Evolutionary conservation across 2,888 invertebrate species (phyloP).

Genomic region (Polydesmus complanatus): DNA sequence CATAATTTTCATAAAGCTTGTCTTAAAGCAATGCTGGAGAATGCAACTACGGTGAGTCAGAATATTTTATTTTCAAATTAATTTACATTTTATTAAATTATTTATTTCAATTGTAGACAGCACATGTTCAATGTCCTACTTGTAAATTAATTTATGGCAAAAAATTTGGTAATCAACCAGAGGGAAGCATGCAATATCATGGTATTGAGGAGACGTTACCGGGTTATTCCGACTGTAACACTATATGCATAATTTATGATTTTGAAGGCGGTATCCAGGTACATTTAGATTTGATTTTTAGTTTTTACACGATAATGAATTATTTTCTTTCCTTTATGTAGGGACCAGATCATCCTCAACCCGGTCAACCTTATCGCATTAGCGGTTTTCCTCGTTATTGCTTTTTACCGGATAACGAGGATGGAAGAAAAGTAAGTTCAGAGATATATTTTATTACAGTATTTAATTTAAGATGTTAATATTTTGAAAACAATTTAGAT

Average conservation of each 20-base stretch:
- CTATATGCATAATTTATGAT: slow-evolving; percentile 72
- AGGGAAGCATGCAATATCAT: slow-evolving; percentile 30
- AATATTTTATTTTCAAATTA: background rate
- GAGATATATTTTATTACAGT: background rate
- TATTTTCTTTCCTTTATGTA: slow-evolving; percentile 16
- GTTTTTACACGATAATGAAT: background rate
- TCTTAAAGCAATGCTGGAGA: slow-evolving; percentile 55
- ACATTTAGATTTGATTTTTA: slow-evolving; percentile 3
- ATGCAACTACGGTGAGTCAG: slow-evolving; percentile 4
- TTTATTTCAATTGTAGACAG: slow-evolving; percentile 35
- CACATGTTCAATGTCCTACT: slow-evolving; percentile 71
- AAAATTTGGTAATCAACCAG: slow-evolving; percentile 64
- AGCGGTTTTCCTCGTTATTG: slow-evolving; percentile 28
- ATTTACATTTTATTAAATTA: background rate
- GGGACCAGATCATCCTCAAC: slow-evolving; percentile 31
- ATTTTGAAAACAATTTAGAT: slow-evolving; percentile 38
- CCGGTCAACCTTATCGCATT: slow-evolving; percentile 27
- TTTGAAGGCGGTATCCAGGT: slow-evolving; percentile 75
- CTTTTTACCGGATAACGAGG: slow-evolving; percentile 67
- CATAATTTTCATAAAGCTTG: slow-evolving; percentile 71
- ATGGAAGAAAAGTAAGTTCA: slow-evolving; percentile 48
- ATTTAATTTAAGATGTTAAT: background rate
- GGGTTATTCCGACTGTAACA: slow-evolving; percentile 50
- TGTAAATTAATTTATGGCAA: slow-evolving; percentile 72
- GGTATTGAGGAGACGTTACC: slow-evolving; percentile 39